Evolutionary conservation across 2,888 invertebrate species (phyloP), one percentile per base, ranked within the genome.

Genomic region (Sinopyrophorus schimmeli): DNA sequence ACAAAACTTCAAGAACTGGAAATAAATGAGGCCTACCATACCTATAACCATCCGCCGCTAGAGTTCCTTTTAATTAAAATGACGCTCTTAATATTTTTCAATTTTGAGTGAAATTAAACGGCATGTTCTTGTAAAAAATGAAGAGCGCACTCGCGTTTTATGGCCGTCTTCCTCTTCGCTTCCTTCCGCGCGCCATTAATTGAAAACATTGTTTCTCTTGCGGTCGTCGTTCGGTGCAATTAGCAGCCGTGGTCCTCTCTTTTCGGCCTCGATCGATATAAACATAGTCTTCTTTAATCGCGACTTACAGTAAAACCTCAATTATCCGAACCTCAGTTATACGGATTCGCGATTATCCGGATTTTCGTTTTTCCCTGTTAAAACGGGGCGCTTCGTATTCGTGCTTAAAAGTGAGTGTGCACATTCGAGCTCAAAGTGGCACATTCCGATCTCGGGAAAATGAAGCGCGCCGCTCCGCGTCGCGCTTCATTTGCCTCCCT

Each of bases 11-110:
- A 49, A 53, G 51, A 48, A 47, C 47, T 44, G 47, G 23, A 50
- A 50, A 50, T 46, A 52, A 49, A 51, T 47, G 47, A 49, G 51
- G 47, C 47, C 44, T 52, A 48, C 54, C 53, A 31, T 55, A 60
- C 65, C 63, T 61, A 62, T 58, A 62, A 61, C 60, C 61, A 62
- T 59, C 62, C 61, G 58, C 62, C 48, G 61, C 57, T 64, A 65
- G 62, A 62, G 64, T 66, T 60, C 55, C 58, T 57, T 70, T 71
- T 71, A 70, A 71, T 71, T 71, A 71, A 71, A 71, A 70, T 64
- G 67, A 64, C 66, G 66, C 65, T 67, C 68, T 69, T 69, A 69
- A 71, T 70, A 71, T 70, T 70, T 71, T 70, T 69, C 68, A 70
- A 69, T 70, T 70, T 66, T 63, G 63, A 57, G 64, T 62, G 64